Evolutionary conservation across 2,797 vertebrate species (phyloP), one percentile per base, ranked within the genome.

Genomic region (Gouania willdenowi): DNA sequence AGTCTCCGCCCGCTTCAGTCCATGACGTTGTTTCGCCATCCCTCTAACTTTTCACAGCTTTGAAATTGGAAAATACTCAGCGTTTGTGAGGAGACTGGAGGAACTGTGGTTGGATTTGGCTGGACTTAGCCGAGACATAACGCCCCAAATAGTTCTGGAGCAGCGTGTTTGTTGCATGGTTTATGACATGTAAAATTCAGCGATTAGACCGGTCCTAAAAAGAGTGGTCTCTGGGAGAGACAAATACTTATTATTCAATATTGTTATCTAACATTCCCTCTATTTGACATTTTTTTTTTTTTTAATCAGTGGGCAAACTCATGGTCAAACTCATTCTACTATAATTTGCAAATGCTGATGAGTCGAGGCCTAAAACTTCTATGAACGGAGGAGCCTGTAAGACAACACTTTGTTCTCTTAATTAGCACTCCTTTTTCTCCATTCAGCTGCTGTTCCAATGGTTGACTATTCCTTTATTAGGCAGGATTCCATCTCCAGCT

Each of bases 401-500:
- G 79, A 85, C 73, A 78, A 81, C 84, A 88, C 81, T 84, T 83
- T 81, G 78, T 84, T 82, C 82, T 81, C 81, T 79, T 80, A 87
- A 87, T 87, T 87, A 83, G 82, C 81, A 81, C 77, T 77, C 74
- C 75, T 77, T 79, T 63, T 79, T 57, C 65, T 52, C 73, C 82
- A 85, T 87, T 86, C 80, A 84, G 71, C 39, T 23, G 22, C 35
- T 69, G 81, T 87, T 88, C 84, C 81, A 82, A 45, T 87, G 84
- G 82, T 74, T 86, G 85, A 84, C 77, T 86, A 71, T 85, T 81
- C 81, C 79, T 87, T 87, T 86, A 88, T 87, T 87, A 83, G 81
- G 78, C 78, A 75, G 75, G 76, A 83, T 86, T 87, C 78, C 81
- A 77, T 87, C 79, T 75, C 73, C 70, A 74, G 78, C 81, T 80